Conservation (phyloP, 2,797 vertebrate species). For the Scolopax rusticola region DNA sequence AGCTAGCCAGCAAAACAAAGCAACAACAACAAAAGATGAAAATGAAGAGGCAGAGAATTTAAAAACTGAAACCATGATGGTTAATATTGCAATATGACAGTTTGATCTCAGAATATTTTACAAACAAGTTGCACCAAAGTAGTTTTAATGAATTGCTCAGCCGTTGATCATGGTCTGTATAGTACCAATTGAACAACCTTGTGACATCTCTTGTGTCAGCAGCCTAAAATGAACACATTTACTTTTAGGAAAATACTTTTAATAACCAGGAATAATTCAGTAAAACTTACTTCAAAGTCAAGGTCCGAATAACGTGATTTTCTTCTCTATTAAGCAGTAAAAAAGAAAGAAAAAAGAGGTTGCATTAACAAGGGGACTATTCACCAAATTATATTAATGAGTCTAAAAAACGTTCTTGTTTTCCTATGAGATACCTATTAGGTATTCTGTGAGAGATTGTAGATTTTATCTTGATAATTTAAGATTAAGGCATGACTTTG, state of each 20-base stretch:
- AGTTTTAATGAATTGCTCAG: constrained; percentile 45
- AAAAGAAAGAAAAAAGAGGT: constrained; percentile 75
- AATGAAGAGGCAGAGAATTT: constrained; percentile 62
- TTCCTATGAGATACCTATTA: background rate
- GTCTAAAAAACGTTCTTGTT: constrained; percentile 42
- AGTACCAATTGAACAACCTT: background rate
- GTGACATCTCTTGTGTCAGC: background rate
- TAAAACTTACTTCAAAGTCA: constrained; percentile 97
- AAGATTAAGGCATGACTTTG: background rate
- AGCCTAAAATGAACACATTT: constrained; percentile 23
- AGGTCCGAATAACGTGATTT: constrained; percentile 99
- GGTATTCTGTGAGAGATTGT: background rate
- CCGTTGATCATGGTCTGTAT: background rate
- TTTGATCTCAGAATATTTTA: constrained; percentile 39
- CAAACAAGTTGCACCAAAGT: constrained; percentile 71
- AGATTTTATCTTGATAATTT: constrained; percentile 33
- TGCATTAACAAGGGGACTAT: constrained; percentile 73
- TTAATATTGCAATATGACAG: constrained; percentile 50
- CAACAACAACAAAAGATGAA: background rate
- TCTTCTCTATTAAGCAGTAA: constrained; percentile 91
- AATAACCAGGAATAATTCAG: constrained; percentile 70
- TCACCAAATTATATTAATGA: constrained; percentile 53
- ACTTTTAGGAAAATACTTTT: constrained; percentile 60
- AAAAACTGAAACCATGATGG: constrained; percentile 59
- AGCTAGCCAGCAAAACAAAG: background rate